Evolutionary conservation across 1,140 invertebrate genomes (phyloP), one percentile per base, ranked within the genome.

Genomic region (Dreissena rostriformis): DNA sequence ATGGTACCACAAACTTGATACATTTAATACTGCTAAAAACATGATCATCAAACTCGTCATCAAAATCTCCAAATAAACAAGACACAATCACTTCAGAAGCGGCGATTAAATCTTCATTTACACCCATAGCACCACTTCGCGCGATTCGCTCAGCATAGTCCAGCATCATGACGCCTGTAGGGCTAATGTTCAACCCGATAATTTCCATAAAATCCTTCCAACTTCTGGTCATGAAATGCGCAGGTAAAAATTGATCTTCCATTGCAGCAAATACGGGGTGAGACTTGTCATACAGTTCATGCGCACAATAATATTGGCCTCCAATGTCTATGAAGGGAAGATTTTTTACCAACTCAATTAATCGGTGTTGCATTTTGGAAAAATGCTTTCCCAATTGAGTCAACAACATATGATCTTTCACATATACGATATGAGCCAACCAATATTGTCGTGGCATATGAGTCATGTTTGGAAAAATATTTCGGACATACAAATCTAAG

Each of bases 161-260:
- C 22, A 83, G 49, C n/a, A 83, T n/a, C 65, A 67, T 52, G 12
- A 29, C n/a, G 39, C 22, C 57, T 24, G 81, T 66, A n/a, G 61
- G 57, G 26, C 68, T n/a, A n/a, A 49, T 67, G 17, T 39, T 83
- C 12, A 83, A 39, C 39, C 72, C 81, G 24, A 76, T 55, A 12
- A 8, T 15, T 76, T 75, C n/a, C 39, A 83, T 55, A 24, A 83
- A 83, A 12, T 22, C 17, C 10, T 53, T n/a, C 81, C 81, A 83
- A 0, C 12, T n/a, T 4, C 67, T 14, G 22, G 68, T n/a, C 17
- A 17, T 28, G 57, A 49, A 83, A 22, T 75, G 19, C 8, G 28
- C 55, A 53, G 81, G 72, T 2, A 79, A 49, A 71, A 79, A 79
- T 6, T n/a, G 19, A 10, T 79, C 65, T 15, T 79, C 52, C 70